Percentiles rank a stretch among this genome's conserved stretches.
Evolutionary conservation across 2,797 vertebrate genomes (phyloP).

Genomic region (Lepilemur septentrionalis): DNA sequence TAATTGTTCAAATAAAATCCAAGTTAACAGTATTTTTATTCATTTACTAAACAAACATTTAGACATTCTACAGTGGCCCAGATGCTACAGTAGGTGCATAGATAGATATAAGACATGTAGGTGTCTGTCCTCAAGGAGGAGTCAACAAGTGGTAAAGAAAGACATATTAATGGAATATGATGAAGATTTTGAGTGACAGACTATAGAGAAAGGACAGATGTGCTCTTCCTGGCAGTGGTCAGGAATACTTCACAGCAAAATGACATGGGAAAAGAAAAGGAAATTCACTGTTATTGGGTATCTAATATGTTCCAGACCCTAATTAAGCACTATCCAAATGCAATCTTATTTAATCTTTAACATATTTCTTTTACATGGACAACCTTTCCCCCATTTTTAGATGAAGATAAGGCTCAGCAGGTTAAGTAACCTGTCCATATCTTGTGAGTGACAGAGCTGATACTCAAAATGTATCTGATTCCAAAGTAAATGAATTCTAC

Average conservation of each 20-base stretch:
- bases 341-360: not conserved
- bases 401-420: not conserved
- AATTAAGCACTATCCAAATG: not conserved
- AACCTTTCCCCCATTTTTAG: not conserved
- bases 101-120: not conserved
- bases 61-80: not conserved
- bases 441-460: not conserved
- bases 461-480: not conserved
- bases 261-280: not conserved
- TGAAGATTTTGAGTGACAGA: not conserved
- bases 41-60: slow-evolving; percentile 16
- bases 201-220: not conserved
- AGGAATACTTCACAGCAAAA: not conserved
- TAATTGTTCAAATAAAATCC: slow-evolving; percentile 43
- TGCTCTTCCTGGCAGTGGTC: not conserved
- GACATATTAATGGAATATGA: not conserved
- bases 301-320: not conserved
- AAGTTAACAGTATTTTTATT: not conserved
- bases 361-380: not conserved
- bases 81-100: not conserved
- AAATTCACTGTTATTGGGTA: not conserved
- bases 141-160: not conserved
- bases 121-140: not conserved
- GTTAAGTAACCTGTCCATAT: not conserved
- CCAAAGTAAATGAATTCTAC: not conserved